Evolutionary conservation across 2,888 invertebrate genomes (phyloP), one percentile per base, ranked within the genome.

Genomic region (Chloroclysta siterata): DNA sequence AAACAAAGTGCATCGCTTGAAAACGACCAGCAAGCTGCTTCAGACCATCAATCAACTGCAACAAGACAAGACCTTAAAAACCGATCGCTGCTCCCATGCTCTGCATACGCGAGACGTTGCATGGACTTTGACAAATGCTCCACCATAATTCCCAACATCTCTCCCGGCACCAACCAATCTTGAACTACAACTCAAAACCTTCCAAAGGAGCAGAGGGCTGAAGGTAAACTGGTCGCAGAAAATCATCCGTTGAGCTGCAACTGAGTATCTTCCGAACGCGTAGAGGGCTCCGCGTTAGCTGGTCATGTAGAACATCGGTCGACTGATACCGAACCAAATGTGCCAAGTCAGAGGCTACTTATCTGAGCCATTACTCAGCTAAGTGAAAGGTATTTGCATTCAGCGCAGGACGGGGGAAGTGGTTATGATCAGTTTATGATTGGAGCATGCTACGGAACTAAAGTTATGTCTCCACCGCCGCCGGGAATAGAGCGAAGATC

Each of bases 311-410:
- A 81, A 83, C 84, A 84, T 87, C 82, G 83, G 84, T 83, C 81
- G 74, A 76, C 78, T 79, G 78, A 85, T 84, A 84, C 84, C 82
- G 83, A 80, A 74, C 73, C 79, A 82, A 88, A 88, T 85, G 86
- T 88, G 87, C 85, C 82, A 81, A 85, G 87, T 88, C 87, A 87
- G 86, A 73, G 83, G 85, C 83, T 87, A 87, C 85, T 87, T 87
- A 82, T 85, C 83, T 82, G 58, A 70, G 77, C 83, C 82, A 87
- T 87, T 87, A 87, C 83, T 85, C 83, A 80, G 79, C 80, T 83
- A 85, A 85, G 86, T 84, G 82, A 81, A 83, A 79, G 81, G 75
- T 71, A 84, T 85, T 84, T 84, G 82, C 83, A 84, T 85, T 76
- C 78, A 60, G 61, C 22, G 50, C 41, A 39, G 39, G 47, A 51